Evolutionary conservation across 2,797 vertebrate species (phyloP), one percentile per base, ranked within the genome.

Genomic region (Tadarida brasiliensis): DNA sequence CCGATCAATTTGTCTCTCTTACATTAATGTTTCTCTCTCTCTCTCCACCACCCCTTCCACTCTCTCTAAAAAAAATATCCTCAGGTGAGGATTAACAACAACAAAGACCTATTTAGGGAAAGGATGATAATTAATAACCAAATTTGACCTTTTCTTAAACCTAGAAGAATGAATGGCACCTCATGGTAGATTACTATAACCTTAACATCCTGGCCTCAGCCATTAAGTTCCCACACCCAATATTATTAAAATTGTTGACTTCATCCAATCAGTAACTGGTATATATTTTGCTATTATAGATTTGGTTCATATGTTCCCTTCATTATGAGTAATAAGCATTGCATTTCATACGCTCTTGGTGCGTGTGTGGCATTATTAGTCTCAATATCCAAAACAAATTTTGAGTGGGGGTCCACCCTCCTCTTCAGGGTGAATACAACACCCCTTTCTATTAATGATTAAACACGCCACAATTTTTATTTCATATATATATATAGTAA

Each of bases 241-340:
- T 22, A 68, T 59, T 90, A 54, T 16, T 68, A 20, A 93, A 78
- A 82, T 61, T 47, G 35, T 33, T 95, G 73, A n/a, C 47, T 93
- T n/a, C 8, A 54, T 61, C n/a, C 10, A 86, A 56, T 91, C 28
- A 70, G 44, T 11, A 33, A 39, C 22, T 68, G 30, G 3, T 51
- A 12, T 44, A 33, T 17, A 33, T 54, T 87, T 51, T 83, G 14
- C 9, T 47, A 11, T 68, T 91, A 82, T 4, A 61, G n/a, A 67
- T 44, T 57, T 61, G 7, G 26, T 73, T 81, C 57, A 67, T 87
- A 56, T 8, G 4, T 57, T 81, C 19, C 73, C 14, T 74, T 74
- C 35, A 6, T 33, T 44, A 44, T 63, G 51, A 76, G 14, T 17
- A 81, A 49, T 77, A 61, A 68, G n/a, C n/a, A n/a, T n/a, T n/a